Conservation (phyloP, 2,797 vertebrate species). For the Artibeus lituratus region DNA sequence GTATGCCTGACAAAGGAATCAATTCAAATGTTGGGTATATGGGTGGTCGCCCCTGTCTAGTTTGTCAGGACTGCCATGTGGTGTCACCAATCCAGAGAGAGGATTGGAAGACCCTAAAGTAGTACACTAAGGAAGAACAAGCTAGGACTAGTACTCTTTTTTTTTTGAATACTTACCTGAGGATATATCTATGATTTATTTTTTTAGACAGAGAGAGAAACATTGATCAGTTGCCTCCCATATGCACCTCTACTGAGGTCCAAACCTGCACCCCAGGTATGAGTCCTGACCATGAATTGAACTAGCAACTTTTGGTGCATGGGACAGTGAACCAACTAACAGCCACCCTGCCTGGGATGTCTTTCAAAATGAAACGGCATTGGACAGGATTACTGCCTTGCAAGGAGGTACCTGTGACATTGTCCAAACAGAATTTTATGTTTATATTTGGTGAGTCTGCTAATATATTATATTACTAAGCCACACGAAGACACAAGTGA, state of each 20-base stretch:
- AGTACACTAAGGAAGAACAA: not conserved
- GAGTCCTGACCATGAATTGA: too few species aligned
- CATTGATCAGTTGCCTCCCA: too few species aligned
- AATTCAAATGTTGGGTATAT: not conserved
- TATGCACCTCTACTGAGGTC: too few species aligned
- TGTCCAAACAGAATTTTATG: not conserved
- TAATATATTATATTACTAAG: not conserved
- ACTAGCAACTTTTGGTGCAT: too few species aligned
- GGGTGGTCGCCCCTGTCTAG: not conserved
- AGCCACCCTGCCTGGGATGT: not conserved
- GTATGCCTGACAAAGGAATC: not conserved
- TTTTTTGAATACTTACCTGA: too few species aligned
- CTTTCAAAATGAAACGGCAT: not conserved
- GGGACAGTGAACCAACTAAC: too few species aligned
- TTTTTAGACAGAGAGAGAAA: too few species aligned
- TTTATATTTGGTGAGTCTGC: not conserved
- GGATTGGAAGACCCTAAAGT: not conserved
- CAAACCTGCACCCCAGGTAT: too few species aligned
- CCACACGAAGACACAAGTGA: not conserved
- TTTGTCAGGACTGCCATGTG: not conserved
- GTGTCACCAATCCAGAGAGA: too few species aligned
- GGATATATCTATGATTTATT: too few species aligned
- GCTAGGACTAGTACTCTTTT: not conserved
- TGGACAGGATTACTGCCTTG: not conserved
- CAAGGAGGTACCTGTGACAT: not conserved